Conservation (phyloP, 2,888 invertebrate genomes). For the Himalopsyche anomala region DNA sequence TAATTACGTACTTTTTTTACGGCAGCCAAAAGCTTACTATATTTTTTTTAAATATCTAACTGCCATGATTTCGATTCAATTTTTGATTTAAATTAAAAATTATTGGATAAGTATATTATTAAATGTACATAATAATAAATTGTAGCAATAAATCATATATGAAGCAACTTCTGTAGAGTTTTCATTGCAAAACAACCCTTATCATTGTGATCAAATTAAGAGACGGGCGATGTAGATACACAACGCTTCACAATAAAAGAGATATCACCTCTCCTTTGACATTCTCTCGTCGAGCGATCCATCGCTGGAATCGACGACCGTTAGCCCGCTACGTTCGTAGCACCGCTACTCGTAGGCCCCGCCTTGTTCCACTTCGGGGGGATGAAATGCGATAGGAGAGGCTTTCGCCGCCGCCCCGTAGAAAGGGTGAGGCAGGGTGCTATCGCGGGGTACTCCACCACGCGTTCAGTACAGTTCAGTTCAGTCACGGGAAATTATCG, state of each 20-base stretch:
- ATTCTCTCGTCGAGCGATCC: slow-evolving; percentile 16
- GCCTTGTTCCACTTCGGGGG: slow-evolving; percentile 23
- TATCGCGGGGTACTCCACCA: slow-evolving; percentile 15
- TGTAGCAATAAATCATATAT: neutral
- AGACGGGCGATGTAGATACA: neutral
- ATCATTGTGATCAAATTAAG: neutral
- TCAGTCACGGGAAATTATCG: slow-evolving; percentile 26
- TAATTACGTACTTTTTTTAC: too few relatives aligned
- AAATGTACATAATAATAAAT: too few relatives aligned
- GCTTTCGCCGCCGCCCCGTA: slow-evolving; percentile 21
- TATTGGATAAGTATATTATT: neutral
- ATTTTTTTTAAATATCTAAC: too few relatives aligned
- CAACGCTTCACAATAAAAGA: neutral
- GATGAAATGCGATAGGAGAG: slow-evolving; percentile 43
- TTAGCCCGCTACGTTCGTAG: slow-evolving; percentile 1
- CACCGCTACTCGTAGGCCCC: slow-evolving; percentile 22
- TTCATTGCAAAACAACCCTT: slow-evolving; percentile 6
- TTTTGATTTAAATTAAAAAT: neutral
- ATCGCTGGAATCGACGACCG: neutral
- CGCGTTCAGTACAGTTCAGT: slow-evolving; percentile 35
- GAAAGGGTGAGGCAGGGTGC: slow-evolving; percentile 30
- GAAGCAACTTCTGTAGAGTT: neutral
- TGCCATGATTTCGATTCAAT: too few relatives aligned
- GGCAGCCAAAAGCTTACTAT: too few relatives aligned
- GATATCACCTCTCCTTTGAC: slow-evolving; percentile 27